Conservation (phyloP, 2,113 vertebrate species). For the Elaphurus davidianus region DNA sequence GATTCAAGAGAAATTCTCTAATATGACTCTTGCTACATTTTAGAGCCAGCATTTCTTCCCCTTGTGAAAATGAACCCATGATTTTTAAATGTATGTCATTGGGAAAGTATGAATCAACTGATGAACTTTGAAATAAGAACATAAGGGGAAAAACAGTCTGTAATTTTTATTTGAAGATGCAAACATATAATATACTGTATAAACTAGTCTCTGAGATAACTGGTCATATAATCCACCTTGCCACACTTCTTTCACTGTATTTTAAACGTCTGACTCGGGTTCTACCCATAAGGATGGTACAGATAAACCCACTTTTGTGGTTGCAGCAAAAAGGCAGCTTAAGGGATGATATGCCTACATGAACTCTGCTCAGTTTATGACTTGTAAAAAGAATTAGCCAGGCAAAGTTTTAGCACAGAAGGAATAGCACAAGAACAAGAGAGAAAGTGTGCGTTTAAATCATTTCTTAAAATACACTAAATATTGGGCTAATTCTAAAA, state of each 20-base stretch:
- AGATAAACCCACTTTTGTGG: not conserved
- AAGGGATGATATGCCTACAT: not conserved
- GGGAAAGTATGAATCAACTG: constrained; percentile 39
- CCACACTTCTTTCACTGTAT: not conserved
- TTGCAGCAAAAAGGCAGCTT: not conserved
- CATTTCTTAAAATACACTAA: not conserved
- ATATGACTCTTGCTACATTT: not conserved
- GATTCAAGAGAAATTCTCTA: not conserved
- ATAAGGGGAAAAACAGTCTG: constrained; percentile 13
- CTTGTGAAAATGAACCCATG: constrained; percentile 35
- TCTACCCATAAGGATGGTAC: not conserved
- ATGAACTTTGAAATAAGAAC: not conserved
- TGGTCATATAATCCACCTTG: not conserved
- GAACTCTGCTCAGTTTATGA: not conserved
- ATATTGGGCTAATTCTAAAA: not conserved
- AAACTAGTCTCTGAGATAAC: not conserved
- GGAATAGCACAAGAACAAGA: not conserved
- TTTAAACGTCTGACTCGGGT: not conserved
- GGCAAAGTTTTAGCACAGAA: not conserved
- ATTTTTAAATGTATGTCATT: not conserved
- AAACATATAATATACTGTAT: not conserved
- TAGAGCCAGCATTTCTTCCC: constrained; percentile 15
- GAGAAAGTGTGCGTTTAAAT: not conserved
- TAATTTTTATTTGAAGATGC: not conserved
- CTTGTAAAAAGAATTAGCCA: not conserved